phyloP scores from a whole-genome alignment of 1,140 invertebrate species.

The Neoseiulus cucumeris region DNA sequence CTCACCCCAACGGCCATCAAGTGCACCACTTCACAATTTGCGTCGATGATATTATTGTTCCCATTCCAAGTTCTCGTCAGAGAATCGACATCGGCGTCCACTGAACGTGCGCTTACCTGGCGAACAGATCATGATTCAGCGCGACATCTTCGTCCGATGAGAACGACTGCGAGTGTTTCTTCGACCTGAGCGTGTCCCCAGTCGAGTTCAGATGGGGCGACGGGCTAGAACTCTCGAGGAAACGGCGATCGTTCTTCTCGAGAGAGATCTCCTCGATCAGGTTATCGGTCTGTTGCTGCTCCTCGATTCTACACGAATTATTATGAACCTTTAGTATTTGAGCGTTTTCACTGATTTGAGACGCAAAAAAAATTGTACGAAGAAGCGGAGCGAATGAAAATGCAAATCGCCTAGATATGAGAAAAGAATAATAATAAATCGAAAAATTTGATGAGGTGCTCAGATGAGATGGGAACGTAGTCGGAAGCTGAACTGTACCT shows the following conservation, averaged over 20 bases:
- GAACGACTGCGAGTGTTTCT: conserved; percentile 4
- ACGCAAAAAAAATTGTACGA: neutral
- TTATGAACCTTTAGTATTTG: neutral
- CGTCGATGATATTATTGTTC: too few species aligned
- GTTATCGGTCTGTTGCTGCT: neutral
- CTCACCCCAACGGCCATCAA: too few species aligned
- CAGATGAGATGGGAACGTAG: neutral
- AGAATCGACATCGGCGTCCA: too few species aligned
- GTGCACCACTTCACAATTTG: too few species aligned
- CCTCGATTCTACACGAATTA: neutral
- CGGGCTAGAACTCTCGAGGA: neutral
- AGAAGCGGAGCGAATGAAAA: neutral
- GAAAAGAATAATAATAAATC: neutral
- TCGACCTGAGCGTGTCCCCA: neutral
- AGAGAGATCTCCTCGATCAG: conserved; percentile 9
- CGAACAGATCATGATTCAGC: neutral
- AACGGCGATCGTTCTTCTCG: neutral
- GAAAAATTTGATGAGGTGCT: neutral
- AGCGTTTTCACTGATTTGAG: neutral
- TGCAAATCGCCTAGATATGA: neutral
- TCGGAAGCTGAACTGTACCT: neutral
- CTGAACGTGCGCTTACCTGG: neutral
- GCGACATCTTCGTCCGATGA: conserved; percentile 3
- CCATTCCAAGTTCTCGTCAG: too few species aligned
- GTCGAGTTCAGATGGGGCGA: neutral